Evolutionary conservation across 64 coral and sea anemone genomes (phyloP).

Genomic region (Montipora efflorescens): DNA sequence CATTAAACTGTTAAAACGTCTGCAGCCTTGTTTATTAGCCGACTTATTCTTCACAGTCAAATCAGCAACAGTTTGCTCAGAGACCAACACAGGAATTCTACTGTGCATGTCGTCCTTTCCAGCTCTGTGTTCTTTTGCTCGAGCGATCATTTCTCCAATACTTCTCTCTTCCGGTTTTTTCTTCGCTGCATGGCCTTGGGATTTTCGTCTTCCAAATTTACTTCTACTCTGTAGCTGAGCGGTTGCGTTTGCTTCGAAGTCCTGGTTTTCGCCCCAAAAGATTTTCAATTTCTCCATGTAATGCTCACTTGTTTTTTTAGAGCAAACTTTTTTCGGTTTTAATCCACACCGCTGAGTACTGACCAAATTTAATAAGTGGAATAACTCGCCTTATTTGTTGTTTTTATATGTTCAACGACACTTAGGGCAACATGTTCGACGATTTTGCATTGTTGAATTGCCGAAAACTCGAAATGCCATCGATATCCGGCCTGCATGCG

Average conservation of each 20-base stretch:
- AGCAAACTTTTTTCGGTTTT: background rate
- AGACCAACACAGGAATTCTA: background rate
- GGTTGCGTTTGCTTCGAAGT: background rate
- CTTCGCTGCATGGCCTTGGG: background rate
- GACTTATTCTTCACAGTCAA: background rate
- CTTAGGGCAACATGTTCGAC: background rate
- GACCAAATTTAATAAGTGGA: background rate
- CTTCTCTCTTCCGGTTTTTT: background rate
- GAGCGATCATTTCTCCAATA: background rate
- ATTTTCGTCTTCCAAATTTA: background rate
- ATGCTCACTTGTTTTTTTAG: background rate
- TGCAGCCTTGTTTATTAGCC: background rate
- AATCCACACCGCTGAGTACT: too few relatives aligned
- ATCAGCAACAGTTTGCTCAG: background rate
- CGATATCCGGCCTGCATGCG: background rate
- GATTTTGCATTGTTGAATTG: background rate
- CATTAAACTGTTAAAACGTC: background rate
- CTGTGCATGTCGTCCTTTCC: background rate
- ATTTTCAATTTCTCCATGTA: constrained; percentile 4
- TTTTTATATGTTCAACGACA: background rate
- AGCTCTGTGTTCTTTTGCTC: background rate
- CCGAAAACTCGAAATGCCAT: background rate
- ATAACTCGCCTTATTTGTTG: background rate
- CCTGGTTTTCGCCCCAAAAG: background rate
- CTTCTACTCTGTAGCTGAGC: background rate